Base-by-base conservation (phyloP, 1,140 invertebrate species). In the Helicoverpa armigera region DNA sequence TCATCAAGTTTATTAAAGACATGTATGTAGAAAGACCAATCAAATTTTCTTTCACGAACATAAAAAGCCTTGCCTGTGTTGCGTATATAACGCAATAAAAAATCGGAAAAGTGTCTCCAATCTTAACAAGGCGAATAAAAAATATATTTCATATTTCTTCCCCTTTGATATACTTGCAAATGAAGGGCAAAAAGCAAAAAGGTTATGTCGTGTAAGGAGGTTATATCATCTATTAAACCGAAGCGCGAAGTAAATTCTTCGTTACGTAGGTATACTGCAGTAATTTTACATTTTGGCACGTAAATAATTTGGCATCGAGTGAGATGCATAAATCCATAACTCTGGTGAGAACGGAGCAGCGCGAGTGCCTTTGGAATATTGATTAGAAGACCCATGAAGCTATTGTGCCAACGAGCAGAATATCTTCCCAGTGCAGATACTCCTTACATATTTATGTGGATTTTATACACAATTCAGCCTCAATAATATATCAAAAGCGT, bases 261-360 rank as follows among this genome's bases (percentile, higher is more conserved):
- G 18, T 31, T 23, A 67, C 23, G n/a, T 51, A 58, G 43, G 50
- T 79, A 58, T 35, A 69, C 53, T 43, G 35, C 5, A 43, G n/a
- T 70, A 48, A 60, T 79, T 58, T 58, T 58, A 79, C 51, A 79
- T 79, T 70, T 79, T 65, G 53, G 76, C 63, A 70, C 65, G 63
- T 79, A 79, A 79, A 79, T 70, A 79, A 79, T 79, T 70, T 70
- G 53, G 76, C 53, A 79, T 56, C 65, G 35, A 79, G 60, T 67
- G 50, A 79, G 76, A 79, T 79, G 76, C 76, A 79, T 70, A 79
- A 70, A 79, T 70, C 63, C 76, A 79, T 79, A 79, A 79, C 70
- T 70, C 65, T 50, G 29, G n/a, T 60, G 76, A 70, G 53, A 60
- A 58, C 65, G 51, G 53, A 67, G 65, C 65, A 79, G 60, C 43